Percentiles rank a stretch among this genome's conserved stretches.
Evolutionary conservation across 2,797 vertebrate species (phyloP).

Genomic region (Microchirus variegatus): DNA sequence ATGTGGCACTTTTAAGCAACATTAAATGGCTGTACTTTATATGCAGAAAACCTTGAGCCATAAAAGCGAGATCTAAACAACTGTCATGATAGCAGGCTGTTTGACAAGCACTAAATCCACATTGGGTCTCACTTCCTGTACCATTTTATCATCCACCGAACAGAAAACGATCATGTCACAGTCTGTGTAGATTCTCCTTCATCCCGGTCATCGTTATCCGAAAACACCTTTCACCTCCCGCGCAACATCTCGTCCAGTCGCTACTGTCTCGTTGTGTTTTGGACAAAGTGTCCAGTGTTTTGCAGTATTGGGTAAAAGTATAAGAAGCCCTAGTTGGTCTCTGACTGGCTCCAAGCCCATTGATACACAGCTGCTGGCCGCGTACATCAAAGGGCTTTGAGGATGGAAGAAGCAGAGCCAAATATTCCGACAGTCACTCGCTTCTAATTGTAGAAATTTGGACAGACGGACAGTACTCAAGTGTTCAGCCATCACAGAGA

Average conservation of each 20-base stretch:
- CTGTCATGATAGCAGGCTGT: too few relatives aligned
- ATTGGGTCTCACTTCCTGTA: constrained; percentile 6
- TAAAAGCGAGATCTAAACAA: too few relatives aligned
- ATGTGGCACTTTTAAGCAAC: too few relatives aligned
- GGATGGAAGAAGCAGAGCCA: constrained; percentile 47
- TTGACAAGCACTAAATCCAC: constrained; percentile 1
- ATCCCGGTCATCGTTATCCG: too few relatives aligned
- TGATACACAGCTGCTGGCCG: constrained; percentile 59
- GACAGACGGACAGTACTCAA: constrained; percentile 43
- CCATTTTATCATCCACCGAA: constrained; percentile 23
- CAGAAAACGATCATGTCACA: constrained; percentile 36
- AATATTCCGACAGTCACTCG: constrained; percentile 52
- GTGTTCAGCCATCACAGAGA: constrained; percentile 47
- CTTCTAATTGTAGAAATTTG: constrained; percentile 53
- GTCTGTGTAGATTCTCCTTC: too few relatives aligned
- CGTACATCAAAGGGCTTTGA: constrained; percentile 55
- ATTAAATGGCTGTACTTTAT: too few relatives aligned
- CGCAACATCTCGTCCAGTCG: too few relatives aligned
- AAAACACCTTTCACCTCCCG: too few relatives aligned
- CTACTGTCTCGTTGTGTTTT: too few relatives aligned
- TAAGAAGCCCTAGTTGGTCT: constrained; percentile 38
- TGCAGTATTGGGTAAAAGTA: constrained; percentile 28
- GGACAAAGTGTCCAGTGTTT: background rate
- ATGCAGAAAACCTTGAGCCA: too few relatives aligned
- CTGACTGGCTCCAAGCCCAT: constrained; percentile 53